Conservation (phyloP, 2,888 invertebrate species). For the Lacanobia oleracea region DNA sequence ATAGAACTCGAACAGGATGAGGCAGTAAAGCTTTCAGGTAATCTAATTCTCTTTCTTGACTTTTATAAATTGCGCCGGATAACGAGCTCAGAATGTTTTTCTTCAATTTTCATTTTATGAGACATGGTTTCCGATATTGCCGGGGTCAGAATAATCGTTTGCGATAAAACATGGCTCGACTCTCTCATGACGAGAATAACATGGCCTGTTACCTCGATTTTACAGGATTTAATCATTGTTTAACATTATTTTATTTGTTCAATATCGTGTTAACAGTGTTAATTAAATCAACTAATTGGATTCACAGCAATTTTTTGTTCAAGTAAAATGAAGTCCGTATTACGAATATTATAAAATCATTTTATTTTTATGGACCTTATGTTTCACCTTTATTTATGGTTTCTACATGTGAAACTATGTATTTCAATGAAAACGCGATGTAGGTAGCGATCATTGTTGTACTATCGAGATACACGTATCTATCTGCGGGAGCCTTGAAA, state of each 20-base stretch:
- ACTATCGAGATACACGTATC: too few relatives aligned
- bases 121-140: constrained; percentile 45
- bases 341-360: not conserved
- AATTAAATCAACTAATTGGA: not conserved
- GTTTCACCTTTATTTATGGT: too few relatives aligned
- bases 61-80: constrained; percentile 48
- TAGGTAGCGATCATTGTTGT: too few relatives aligned
- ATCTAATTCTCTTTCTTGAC: constrained; percentile 51
- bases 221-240: not conserved
- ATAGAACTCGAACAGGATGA: constrained; percentile 37
- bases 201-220: not conserved
- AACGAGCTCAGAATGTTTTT: constrained; percentile 45
- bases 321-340: not conserved
- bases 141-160: constrained; percentile 33
- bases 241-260: not conserved
- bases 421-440: too few relatives aligned
- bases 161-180: constrained; percentile 16
- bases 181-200: not conserved
- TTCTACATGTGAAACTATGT: too few relatives aligned
- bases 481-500: too few relatives aligned
- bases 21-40: constrained; percentile 39
- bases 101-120: constrained; percentile 54
- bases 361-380: not conserved
- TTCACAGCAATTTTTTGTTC: not conserved
- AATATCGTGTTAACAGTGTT: not conserved